Evolutionary conservation across 2,797 vertebrate genomes (phyloP).

Genomic region (Malurus leucopterus): DNA sequence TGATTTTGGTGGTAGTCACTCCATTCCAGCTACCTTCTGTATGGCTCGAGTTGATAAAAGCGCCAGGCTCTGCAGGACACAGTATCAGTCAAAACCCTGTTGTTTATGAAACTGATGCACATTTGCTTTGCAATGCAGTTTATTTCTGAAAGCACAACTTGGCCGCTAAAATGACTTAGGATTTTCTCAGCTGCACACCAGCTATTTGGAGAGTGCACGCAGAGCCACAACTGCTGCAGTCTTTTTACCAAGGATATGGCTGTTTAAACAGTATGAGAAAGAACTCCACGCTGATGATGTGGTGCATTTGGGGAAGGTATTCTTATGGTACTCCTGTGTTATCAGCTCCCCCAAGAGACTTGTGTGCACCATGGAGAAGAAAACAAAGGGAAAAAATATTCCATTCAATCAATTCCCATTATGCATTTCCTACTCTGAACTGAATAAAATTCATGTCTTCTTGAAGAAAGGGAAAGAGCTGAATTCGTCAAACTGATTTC

Average conservation of each 20-base stretch:
- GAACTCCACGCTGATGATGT: background rate
- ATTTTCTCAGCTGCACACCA: background rate
- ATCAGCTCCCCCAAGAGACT: background rate
- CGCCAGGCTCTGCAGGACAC: background rate
- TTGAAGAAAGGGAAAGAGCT: background rate
- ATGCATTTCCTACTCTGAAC: background rate
- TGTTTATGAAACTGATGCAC: background rate
- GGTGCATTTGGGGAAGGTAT: background rate
- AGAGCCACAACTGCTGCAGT: background rate
- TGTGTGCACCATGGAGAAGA: background rate
- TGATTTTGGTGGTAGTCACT: background rate
- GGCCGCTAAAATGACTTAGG: background rate
- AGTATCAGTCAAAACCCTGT: background rate
- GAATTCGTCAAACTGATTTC: background rate
- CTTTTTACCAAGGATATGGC: background rate
- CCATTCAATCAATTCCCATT: background rate
- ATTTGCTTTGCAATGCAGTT: background rate
- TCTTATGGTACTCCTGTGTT: background rate
- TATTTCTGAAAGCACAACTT: background rate
- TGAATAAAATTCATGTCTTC: background rate
- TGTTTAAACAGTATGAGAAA: background rate
- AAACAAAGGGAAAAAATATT: background rate
- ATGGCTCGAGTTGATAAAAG: background rate
- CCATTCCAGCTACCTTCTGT: slow-evolving; percentile 8
- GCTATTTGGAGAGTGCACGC: background rate